Evolutionary conservation across 2,113 vertebrate genomes (phyloP), one percentile per base, ranked within the genome.

Genomic region (Opisthocomus hoazin): DNA sequence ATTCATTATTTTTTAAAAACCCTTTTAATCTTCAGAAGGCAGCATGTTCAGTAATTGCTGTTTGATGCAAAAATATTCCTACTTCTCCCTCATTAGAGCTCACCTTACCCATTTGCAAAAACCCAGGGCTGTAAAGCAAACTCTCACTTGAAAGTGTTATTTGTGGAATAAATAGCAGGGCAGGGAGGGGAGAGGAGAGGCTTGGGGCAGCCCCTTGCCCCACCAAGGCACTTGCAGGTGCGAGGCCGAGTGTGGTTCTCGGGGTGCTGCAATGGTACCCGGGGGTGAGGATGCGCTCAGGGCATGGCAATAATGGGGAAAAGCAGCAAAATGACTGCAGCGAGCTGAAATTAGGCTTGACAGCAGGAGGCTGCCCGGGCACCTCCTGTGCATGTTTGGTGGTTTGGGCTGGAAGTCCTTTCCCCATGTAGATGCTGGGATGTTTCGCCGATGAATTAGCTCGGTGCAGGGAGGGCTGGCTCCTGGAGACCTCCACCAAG

Each of bases 41-140:
- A 56, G 27, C 1, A 0, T 66, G 16, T 70, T 78, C 21, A 26
- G 54, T 92, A 93, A 74, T 83, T 93, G 56, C 76, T 76, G 57
- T 73, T 84, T 92, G 82, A 82, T 90, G 63, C 32, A 86, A 80
- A 96, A 92, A 60, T 71, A 84, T 48, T 73, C 71, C 10, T 54
- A 5, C 36, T 90, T 85, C 75, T 90, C 50, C 48, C 36, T 94
- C 75, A 69, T 73, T 74, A 76, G 24, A 71, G 26, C 15, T 91
- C 66, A 71, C 60, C 34, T 71, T 73, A 60, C 15, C 32, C 19
- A 27, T 54, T 36, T 76, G 70, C 39, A 63, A 70, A 80, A 70
- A 74, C 36, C 22, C 61, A 41, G 41, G 13, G 15, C 48, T 79
- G 19, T 70, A 75, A 75, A 69, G 11, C 10, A 23, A 32, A 48